A percentile compares a stretch with the other conserved stretches of the same genome.
These are phyloP conservation scores for Listronotus bonariensis DNA, from an alignment of 1,140 invertebrate genomes.

Conservation along the genomic window DNA sequence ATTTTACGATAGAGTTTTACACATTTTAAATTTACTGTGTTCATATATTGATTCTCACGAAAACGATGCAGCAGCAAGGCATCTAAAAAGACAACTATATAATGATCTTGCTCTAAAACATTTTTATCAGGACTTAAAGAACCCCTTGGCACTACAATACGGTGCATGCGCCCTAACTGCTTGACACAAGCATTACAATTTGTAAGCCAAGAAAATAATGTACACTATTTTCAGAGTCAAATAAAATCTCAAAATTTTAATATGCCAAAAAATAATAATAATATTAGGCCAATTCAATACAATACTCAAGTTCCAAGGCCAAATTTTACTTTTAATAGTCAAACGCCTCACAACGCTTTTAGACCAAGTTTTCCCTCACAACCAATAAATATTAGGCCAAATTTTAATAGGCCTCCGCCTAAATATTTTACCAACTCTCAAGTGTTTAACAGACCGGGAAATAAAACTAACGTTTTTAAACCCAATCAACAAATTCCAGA, in stretches of 20 bases:
- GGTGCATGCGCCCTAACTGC: constrained; percentile 9
- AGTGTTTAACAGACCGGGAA: background rate
- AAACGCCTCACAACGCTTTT: background rate
- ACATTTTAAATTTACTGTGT: constrained; percentile 11
- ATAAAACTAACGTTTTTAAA: constrained; percentile 17
- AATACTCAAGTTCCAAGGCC: background rate
- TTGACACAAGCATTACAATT: constrained; percentile 18
- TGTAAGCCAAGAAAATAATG: constrained; percentile 19
- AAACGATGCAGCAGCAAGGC: background rate
- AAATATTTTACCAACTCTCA: background rate
- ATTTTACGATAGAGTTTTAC: constrained; percentile 20
- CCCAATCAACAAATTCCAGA: constrained; percentile 3
- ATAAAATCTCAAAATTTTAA: background rate
- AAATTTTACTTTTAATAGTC: background rate
- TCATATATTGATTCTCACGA: constrained; percentile 9
- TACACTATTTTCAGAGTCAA: constrained; percentile 18
- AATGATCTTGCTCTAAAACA: constrained; percentile 4
- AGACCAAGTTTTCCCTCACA: background rate
- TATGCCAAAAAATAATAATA: background rate
- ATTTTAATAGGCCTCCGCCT: background rate
- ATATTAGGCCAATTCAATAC: background rate
- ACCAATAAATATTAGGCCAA: background rate
- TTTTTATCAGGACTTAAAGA: constrained; percentile 23
- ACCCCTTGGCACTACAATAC: constrained; percentile 12
- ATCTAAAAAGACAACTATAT: constrained; percentile 1